These are phyloP conservation scores for Vireo altiloquus DNA, from an alignment of 2,113 vertebrate genomes.

Conservation along the genomic window DNA sequence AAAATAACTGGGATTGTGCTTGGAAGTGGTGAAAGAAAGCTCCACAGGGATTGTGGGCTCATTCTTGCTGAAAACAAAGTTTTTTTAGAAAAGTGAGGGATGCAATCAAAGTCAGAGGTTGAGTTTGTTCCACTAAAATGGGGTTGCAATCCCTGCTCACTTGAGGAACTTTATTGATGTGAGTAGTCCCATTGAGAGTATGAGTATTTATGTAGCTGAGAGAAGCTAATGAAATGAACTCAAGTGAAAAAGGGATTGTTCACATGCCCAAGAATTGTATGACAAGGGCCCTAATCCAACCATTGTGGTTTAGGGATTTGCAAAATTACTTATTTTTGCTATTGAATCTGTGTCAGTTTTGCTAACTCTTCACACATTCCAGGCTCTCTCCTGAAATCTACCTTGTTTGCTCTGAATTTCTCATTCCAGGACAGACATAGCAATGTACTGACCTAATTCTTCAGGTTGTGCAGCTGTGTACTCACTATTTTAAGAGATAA, in stretches of 20 bases:
- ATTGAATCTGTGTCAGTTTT: constrained; percentile 44
- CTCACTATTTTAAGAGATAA: constrained; percentile 51
- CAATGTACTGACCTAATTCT: constrained; percentile 19
- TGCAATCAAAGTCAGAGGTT: constrained; percentile 42
- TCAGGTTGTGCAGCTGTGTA: constrained; percentile 14
- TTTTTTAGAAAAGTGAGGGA: constrained; percentile 11
- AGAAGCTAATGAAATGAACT: constrained; percentile 56
- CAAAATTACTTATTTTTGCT: constrained; percentile 48
- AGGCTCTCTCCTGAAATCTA: constrained; percentile 32
- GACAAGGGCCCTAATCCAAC: constrained; percentile 27
- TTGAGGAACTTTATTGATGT: constrained; percentile 46
- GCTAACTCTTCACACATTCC: constrained; percentile 51
- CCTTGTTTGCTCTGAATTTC: constrained; percentile 39
- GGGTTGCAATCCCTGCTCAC: constrained; percentile 10
- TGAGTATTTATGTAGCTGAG: constrained; percentile 60
- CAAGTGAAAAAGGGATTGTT: constrained; percentile 63
- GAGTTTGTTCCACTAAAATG: constrained; percentile 45
- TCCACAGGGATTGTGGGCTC: constrained; percentile 11
- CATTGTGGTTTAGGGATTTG: constrained; percentile 51
- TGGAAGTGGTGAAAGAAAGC: constrained; percentile 5
- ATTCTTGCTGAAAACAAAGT: not conserved
- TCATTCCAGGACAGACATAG: constrained; percentile 36
- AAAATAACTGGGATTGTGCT: constrained; percentile 13
- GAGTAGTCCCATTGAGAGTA: constrained; percentile 47
- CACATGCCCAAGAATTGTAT: constrained; percentile 43